phyloP scores from a whole-genome alignment of 2,888 invertebrate species.

The Phalera bucephala region DNA sequence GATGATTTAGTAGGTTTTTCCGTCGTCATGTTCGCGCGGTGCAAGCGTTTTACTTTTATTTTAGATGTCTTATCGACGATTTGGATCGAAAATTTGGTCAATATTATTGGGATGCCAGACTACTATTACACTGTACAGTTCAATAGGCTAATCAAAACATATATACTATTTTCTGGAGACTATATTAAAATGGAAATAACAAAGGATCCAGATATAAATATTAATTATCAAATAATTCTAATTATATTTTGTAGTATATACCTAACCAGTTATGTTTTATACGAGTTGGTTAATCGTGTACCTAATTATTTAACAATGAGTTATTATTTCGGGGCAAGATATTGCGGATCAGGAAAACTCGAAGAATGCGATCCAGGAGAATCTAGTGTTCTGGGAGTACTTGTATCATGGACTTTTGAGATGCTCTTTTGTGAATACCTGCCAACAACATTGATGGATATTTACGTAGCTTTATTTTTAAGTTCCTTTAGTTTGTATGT shows the following conservation, averaged over 20 bases:
- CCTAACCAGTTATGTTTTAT: conserved; percentile 41
- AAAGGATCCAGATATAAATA: conserved; percentile 36
- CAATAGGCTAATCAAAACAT: conserved; percentile 46
- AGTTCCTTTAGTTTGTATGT: conserved; percentile 35
- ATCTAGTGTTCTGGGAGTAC: conserved; percentile 28
- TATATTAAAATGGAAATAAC: conserved; percentile 37
- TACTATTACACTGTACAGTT: conserved; percentile 29
- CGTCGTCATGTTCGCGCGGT: conserved; percentile 54
- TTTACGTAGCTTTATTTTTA: conserved; percentile 29
- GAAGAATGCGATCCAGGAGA: conserved; percentile 15
- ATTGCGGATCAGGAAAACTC: conserved; percentile 27
- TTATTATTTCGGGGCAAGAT: conserved; percentile 47
- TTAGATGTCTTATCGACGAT: conserved; percentile 54
- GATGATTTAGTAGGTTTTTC: conserved; percentile 40
- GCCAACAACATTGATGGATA: conserved; percentile 41
- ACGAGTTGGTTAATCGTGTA: conserved; percentile 24
- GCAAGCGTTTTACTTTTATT: conserved; percentile 49
- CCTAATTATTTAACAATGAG: conserved; percentile 27
- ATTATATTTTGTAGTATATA: conserved; percentile 39
- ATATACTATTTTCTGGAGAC: conserved; percentile 38
- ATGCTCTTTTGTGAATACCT: conserved; percentile 30
- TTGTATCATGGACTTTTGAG: conserved; percentile 45
- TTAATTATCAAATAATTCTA: conserved; percentile 37
- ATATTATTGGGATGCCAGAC: conserved; percentile 37
- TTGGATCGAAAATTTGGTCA: conserved; percentile 51